Evolutionary conservation across 2,888 invertebrate species (phyloP).

Genomic region (Nycteola revayana): DNA sequence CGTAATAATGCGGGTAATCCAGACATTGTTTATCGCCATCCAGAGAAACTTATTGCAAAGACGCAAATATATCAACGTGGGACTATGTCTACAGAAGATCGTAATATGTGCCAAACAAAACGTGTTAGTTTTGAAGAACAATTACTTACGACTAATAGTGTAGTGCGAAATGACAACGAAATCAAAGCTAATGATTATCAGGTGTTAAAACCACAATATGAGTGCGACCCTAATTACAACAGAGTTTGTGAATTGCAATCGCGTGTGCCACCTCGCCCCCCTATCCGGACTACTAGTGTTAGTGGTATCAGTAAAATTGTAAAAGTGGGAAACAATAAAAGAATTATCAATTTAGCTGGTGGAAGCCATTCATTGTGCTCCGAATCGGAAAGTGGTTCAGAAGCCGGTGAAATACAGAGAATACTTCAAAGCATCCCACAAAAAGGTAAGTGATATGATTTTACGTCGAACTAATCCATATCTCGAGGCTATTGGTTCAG

Average conservation of each 20-base stretch:
- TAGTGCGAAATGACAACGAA: conserved; percentile 25
- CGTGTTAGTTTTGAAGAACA: conserved; percentile 60
- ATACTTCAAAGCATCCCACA: conserved; percentile 70
- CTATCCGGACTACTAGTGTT: conserved; percentile 65
- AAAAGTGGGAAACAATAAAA: conserved; percentile 40
- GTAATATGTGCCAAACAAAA: conserved; percentile 41
- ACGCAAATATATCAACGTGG: conserved; percentile 39
- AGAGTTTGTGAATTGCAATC: conserved; percentile 33
- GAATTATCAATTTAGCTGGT: conserved; percentile 27
- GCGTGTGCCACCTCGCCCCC: conserved; percentile 56
- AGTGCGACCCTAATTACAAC: conserved; percentile 19
- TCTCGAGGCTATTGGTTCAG: no score
- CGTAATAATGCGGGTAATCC: conserved; percentile 38
- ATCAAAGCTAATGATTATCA: conserved; percentile 32
- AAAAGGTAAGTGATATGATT: conserved; percentile 40
- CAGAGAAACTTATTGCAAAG: conserved; percentile 47
- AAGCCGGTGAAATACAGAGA: conserved; percentile 86
- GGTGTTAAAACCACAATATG: conserved; percentile 23
- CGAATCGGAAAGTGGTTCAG: conserved; percentile 87
- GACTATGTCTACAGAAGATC: conserved; percentile 38
- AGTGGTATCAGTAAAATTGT: conserved; percentile 33
- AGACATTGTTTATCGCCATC: conserved; percentile 56
- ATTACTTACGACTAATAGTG: conserved; percentile 23
- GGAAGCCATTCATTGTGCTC: conserved; percentile 57
- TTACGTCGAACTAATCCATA: no score